Evolutionary conservation across 92 coral and sea anemone species (phyloP).

Genomic region (Scolanthus callimorphus): DNA sequence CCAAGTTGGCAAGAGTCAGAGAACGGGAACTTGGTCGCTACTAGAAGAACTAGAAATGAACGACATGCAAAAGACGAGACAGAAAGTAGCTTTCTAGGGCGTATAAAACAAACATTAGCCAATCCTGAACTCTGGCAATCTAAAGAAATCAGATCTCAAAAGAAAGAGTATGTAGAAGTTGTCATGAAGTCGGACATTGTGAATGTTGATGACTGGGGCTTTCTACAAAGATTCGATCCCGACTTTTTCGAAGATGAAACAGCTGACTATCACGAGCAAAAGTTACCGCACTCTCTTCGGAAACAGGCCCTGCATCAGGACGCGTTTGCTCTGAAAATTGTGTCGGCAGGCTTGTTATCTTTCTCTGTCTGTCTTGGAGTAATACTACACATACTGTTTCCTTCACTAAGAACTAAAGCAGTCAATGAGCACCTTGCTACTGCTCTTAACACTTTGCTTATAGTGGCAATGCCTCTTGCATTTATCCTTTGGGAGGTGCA

Average conservation of each 20-base stretch:
- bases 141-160: conserved; percentile 18
- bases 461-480: background rate
- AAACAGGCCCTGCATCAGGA: too few species aligned
- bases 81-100: background rate
- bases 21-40: background rate
- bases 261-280: background rate
- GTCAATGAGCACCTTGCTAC: background rate
- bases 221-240: conserved; percentile 79
- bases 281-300: too few species aligned
- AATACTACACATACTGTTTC: background rate
- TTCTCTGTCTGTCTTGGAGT: background rate
- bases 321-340: too few species aligned
- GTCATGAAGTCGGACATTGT: conserved; percentile 56
- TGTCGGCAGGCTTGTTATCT: background rate
- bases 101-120: too few species aligned
- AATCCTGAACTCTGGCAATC: background rate
- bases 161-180: conserved; percentile 37
- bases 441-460: background rate
- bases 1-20: background rate
- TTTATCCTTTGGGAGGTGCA: background rate
- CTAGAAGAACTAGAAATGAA: too few species aligned
- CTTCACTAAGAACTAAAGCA: background rate
- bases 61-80: background rate
- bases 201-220: conserved; percentile 63
- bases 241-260: conserved; percentile 29